phyloP scores from a whole-genome alignment of 2,797 vertebrate species.

The Crax fasciolata region DNA sequence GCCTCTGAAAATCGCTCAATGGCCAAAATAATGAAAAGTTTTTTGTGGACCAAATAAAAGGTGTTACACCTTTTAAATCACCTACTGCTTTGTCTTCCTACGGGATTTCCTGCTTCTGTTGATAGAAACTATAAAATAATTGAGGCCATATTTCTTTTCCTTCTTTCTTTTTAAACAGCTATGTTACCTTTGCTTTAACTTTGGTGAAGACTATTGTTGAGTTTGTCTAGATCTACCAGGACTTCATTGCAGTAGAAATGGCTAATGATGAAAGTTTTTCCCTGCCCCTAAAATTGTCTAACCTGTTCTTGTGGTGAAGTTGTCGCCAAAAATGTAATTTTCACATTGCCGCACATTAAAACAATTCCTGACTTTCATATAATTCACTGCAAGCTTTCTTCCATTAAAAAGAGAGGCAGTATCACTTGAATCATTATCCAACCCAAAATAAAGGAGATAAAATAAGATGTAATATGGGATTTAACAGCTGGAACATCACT shows the following conservation, averaged over 20 bases:
- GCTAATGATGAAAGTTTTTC: background rate
- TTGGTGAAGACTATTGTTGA: background rate
- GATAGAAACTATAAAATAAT: conserved; percentile 16
- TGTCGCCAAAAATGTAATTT: background rate
- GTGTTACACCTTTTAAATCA: conserved; percentile 15
- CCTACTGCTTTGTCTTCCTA: conserved; percentile 10
- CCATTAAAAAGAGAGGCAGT: no score
- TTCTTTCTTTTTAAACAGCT: background rate
- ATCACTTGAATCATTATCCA: background rate
- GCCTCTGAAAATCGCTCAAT: conserved; percentile 38
- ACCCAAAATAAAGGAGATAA: background rate
- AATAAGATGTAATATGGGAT: background rate
- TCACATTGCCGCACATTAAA: background rate
- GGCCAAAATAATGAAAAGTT: conserved; percentile 57
- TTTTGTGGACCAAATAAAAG: conserved; percentile 43
- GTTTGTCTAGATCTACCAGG: background rate
- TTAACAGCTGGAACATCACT: background rate
- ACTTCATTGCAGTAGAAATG: background rate
- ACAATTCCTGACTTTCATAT: background rate
- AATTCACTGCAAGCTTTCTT: background rate
- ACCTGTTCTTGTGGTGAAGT: background rate
- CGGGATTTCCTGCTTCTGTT: conserved; percentile 9
- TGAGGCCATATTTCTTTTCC: background rate
- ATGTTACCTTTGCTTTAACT: conserved; percentile 21
- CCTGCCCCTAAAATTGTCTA: background rate